phyloP scores from a whole-genome alignment of 53 echinoderm and acorn worm genomes.

The Temnopleurus reevesii region DNA sequence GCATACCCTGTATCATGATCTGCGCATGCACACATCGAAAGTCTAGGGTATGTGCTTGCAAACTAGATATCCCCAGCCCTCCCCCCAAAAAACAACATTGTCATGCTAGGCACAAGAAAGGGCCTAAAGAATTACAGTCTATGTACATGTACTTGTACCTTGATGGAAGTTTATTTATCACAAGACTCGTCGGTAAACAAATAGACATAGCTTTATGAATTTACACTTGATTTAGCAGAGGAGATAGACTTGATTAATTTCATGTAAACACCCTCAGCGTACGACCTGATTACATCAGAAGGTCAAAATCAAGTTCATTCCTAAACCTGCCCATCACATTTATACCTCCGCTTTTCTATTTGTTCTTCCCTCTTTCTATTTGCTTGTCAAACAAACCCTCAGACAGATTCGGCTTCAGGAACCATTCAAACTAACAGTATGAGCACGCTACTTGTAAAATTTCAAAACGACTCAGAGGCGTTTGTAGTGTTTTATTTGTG shows the following conservation, averaged over 20 bases:
- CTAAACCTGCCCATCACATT: background rate
- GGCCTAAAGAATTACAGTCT: no score
- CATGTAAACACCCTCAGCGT: background rate
- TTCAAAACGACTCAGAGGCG: background rate
- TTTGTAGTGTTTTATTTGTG: background rate
- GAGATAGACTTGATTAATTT: background rate
- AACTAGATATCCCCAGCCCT: no score
- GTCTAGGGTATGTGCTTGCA: no score
- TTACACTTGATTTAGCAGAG: background rate
- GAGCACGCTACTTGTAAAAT: background rate
- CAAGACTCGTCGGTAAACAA: no score
- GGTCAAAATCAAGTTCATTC: conserved; percentile 5
- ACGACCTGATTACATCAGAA: background rate
- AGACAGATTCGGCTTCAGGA: background rate
- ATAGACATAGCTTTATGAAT: background rate
- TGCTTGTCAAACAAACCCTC: background rate
- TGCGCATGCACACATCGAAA: no score
- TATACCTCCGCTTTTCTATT: background rate
- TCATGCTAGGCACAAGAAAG: no score
- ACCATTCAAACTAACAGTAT: background rate
- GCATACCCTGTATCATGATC: no score
- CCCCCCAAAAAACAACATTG: no score
- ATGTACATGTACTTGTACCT: no score
- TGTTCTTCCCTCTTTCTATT: background rate
- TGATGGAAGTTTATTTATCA: no score